phyloP scores from a whole-genome alignment of 37 sponge, comb jelly and placozoan genomes.

The Dysidea cf. avara region DNA sequence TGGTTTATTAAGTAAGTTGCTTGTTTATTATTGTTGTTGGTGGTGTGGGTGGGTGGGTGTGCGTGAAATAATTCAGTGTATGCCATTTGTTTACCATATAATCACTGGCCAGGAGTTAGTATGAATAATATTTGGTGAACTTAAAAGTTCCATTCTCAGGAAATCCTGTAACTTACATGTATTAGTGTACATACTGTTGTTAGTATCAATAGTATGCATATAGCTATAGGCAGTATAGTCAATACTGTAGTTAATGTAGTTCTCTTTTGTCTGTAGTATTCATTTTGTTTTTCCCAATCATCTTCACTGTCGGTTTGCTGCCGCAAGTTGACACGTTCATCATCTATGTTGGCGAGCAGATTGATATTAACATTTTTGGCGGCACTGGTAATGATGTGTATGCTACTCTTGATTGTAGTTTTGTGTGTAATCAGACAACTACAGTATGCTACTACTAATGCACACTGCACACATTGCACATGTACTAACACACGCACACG shows the following conservation, averaged over 20 bases:
- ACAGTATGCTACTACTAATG: not conserved
- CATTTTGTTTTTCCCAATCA: conserved; percentile 75
- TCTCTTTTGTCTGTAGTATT: conserved; percentile 60
- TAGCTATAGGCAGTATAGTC: no score
- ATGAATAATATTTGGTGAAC: no score
- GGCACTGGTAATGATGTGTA: conserved; percentile 60
- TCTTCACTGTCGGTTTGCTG: conserved; percentile 77
- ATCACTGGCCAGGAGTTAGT: no score
- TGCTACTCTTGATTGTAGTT: no score
- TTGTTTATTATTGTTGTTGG: not conserved
- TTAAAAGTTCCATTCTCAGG: no score
- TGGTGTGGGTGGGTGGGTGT: conserved; percentile 12
- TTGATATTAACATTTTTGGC: conserved; percentile 91
- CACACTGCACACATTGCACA: not conserved
- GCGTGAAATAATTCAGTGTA: no score
- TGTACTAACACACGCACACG: not conserved
- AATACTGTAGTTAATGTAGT: no score
- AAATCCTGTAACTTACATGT: no score
- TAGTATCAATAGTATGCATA: no score
- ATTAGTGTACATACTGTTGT: no score
- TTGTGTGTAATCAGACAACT: not conserved
- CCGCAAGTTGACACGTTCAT: conserved; percentile 89
- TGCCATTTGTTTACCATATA: no score
- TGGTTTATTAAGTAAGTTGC: conserved; percentile 63
- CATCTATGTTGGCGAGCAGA: conserved; percentile 80